Evolutionary conservation across 2,888 invertebrate species (phyloP).

Genomic region (Agonum fuliginosum): DNA sequence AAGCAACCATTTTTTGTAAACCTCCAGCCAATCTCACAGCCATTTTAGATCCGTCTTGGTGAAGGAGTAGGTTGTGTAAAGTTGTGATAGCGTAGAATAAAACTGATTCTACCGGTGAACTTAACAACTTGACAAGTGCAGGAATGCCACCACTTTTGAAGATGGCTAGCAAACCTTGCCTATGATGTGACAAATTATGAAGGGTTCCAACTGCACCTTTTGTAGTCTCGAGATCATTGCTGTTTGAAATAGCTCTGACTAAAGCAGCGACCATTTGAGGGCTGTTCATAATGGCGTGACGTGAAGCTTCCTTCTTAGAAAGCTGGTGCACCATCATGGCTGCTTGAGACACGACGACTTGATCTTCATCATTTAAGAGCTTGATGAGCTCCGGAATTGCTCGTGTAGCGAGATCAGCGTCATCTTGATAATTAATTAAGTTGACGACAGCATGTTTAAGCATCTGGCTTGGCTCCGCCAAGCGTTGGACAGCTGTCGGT

Average conservation of each 20-base stretch:
- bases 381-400: conserved; percentile 99
- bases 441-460: conserved; percentile 98
- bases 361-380: conserved; percentile 94
- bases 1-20: conserved; percentile 98
- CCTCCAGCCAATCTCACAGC: conserved; percentile 97
- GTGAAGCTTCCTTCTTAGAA: conserved; percentile 98
- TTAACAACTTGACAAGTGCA: conserved; percentile 95
- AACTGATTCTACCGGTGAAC: conserved; percentile 97
- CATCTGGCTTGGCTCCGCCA: conserved; percentile 98
- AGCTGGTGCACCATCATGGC: conserved; percentile 99
- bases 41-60: conserved; percentile 99
- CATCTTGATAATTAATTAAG: conserved; percentile 98
- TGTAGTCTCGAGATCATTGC: conserved; percentile 96
- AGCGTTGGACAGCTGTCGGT: conserved; percentile 96
- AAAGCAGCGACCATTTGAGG: conserved; percentile 96
- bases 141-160: conserved; percentile 99
- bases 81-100: conserved; percentile 99
- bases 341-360: conserved; percentile 97
- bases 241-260: conserved; percentile 95
- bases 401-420: conserved; percentile 95
- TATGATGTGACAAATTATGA: conserved; percentile 98
- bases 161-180: conserved; percentile 96
- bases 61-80: conserved; percentile 95
- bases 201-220: conserved; percentile 98
- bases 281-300: conserved; percentile 97